A percentile compares a stretch with the other conserved stretches of the same genome.
phyloP scores from a whole-genome alignment of 2,888 invertebrate genomes.

The Laspeyria flexula region DNA sequence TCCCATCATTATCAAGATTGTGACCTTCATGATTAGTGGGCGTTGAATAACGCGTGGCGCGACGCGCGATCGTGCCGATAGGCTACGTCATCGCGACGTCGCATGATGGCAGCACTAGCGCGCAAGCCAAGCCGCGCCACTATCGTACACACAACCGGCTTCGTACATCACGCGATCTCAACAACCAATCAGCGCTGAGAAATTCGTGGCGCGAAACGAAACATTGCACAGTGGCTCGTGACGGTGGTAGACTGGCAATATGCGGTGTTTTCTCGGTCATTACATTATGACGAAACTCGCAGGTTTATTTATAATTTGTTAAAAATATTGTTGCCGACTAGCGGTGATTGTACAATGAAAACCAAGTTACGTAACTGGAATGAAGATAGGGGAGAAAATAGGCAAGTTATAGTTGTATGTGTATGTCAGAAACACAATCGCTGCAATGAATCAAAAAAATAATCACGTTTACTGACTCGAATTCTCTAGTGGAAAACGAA shows the following conservation, averaged over 20 bases:
- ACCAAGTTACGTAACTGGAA: constrained; percentile 10
- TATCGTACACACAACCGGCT: constrained; percentile 32
- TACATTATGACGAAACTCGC: constrained; percentile 52
- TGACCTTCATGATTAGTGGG: constrained; percentile 61
- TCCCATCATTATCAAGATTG: constrained; percentile 48
- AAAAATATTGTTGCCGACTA: constrained; percentile 46
- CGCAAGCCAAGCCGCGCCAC: constrained; percentile 30
- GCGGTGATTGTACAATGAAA: constrained; percentile 10
- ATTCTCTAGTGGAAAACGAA: constrained; percentile 35
- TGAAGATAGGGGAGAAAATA: too few relatives aligned
- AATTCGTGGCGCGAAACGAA: constrained; percentile 66
- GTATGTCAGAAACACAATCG: neutral
- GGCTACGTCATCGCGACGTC: constrained; percentile 55
- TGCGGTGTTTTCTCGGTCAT: constrained; percentile 50
- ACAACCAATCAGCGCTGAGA: constrained; percentile 68
- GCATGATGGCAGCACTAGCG: constrained; percentile 71
- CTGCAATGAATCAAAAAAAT: too few relatives aligned
- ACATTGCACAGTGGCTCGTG: constrained; percentile 53
- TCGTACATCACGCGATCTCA: constrained; percentile 74
- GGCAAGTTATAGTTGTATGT: too few relatives aligned
- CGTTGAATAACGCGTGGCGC: constrained; percentile 37
- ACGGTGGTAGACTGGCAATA: constrained; percentile 41
- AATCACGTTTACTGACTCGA: too few relatives aligned
- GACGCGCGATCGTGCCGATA: constrained; percentile 54
- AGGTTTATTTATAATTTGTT: constrained; percentile 34